A percentile compares a stretch with the other conserved stretches of the same genome.
phyloP scores from a whole-genome alignment of 2,888 invertebrate genomes.

The Drosophila demipolita region DNA sequence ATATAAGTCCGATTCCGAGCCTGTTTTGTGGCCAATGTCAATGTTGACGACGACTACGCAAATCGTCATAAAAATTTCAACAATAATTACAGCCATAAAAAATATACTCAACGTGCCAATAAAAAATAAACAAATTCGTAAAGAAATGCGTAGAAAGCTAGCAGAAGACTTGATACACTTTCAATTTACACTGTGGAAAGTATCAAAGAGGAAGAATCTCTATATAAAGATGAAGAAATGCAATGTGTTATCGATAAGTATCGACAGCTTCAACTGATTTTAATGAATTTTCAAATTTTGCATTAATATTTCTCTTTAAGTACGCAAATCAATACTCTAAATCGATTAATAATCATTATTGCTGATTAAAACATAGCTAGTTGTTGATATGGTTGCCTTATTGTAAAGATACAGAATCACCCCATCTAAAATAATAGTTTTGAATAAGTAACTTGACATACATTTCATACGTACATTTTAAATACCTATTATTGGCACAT shows the following conservation, averaged over 20 bases:
- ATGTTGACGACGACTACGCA: slow-evolving; percentile 56
- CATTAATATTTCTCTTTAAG: not conserved
- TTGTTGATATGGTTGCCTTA: too few relatives aligned
- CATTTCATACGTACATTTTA: too few relatives aligned
- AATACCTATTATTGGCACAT: not conserved
- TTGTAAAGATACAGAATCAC: too few relatives aligned
- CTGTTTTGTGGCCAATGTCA: slow-evolving; percentile 68
- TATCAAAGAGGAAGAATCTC: not conserved
- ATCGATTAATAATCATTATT: too few relatives aligned
- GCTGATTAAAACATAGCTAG: too few relatives aligned
- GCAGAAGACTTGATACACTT: slow-evolving; percentile 37
- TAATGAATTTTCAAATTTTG: not conserved
- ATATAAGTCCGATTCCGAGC: slow-evolving; percentile 13
- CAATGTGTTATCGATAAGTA: not conserved
- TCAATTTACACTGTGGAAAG: not conserved
- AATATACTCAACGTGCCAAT: slow-evolving; percentile 26
- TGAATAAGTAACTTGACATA: too few relatives aligned
- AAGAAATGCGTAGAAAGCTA: not conserved
- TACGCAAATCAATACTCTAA: too few relatives aligned
- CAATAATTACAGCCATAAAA: slow-evolving; percentile 78
- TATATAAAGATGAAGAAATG: not conserved
- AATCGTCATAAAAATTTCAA: slow-evolving; percentile 74
- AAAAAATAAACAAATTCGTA: slow-evolving; percentile 37
- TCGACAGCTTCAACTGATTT: not conserved
- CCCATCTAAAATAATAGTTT: too few relatives aligned